Base-by-base conservation (phyloP, 1,140 invertebrate genomes). In the Stegodyphus dumicola region DNA sequence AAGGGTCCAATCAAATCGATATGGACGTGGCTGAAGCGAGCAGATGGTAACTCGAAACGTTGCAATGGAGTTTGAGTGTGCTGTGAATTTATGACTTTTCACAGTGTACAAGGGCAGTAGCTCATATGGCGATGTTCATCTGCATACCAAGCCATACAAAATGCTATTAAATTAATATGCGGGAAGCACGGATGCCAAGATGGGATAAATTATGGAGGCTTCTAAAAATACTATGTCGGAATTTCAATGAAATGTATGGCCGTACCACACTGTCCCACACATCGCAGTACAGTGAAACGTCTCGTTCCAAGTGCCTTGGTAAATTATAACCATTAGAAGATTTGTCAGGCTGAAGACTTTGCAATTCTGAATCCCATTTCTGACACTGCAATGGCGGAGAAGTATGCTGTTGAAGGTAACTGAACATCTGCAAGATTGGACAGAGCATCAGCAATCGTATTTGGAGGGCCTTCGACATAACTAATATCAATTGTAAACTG, bases 401-500 rank as follows among this genome's bases (percentile, higher is more conserved):
- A 60, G 5, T 60, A 1, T 60, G 5, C 15, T 10, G 56, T 60
- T 60, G 5, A 60, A 15, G 56, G 15, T 60, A 76, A 17, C 33
- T 60, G 56, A 56, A 56, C 54, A 7, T 76, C 74, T 5, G 18
- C 9, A 10, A 60, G 64, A 60, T 17, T 76, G 18, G 87, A 86
- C 6, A 87, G 17, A 10, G 86, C 17, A 33, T 87, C 87, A 53
- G 87, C 87, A 15, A 81, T 69, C 10, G 70, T 54, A 76, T 92
- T 92, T 0, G 88, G 83, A 2, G 86, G 73, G 11, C 91, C 90
- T 1, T 85, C 17, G n/a, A 91, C 87, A 83, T 91, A 87, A 17
- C 85, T 66, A 52, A 92, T 90, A 52, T 90, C 87, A 0, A 89
- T 90, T 0, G 89, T 89, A 83, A 90, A 91, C 85, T 91, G 90